phyloP scores from a whole-genome alignment of 1,140 invertebrate genomes.

The Nixonia krombeini region DNA sequence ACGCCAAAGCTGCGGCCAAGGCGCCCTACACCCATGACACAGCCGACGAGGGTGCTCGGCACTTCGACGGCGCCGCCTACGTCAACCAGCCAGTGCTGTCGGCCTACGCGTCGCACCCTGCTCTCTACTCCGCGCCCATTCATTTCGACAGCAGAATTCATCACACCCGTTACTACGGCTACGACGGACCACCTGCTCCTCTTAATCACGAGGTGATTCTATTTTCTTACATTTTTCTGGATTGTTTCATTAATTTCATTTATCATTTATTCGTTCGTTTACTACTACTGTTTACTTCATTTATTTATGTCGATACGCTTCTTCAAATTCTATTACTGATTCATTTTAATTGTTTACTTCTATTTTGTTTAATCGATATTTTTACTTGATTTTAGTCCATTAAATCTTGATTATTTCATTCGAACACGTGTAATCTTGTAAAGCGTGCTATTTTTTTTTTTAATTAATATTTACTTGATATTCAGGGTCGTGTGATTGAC shows the following conservation, averaged over 20 bases:
- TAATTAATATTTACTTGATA: not conserved
- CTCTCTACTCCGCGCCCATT: slow-evolving; percentile 37
- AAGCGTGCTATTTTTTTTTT: too few species aligned
- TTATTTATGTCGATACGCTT: too few species aligned
- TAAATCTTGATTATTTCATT: too few species aligned
- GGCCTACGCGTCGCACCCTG: slow-evolving; percentile 1
- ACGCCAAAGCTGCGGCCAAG: slow-evolving; percentile 50
- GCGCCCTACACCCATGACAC: slow-evolving; percentile 10
- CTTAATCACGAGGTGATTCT: slow-evolving; percentile 41
- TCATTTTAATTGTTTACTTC: too few species aligned
- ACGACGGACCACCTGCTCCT: slow-evolving; percentile 48
- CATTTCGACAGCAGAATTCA: slow-evolving; percentile 38
- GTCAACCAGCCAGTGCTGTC: slow-evolving; percentile 44
- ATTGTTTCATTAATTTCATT: too few species aligned
- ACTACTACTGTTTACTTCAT: too few species aligned
- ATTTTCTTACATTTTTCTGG: slow-evolving; percentile 2
- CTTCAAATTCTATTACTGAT: too few species aligned
- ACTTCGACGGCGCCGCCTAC: slow-evolving; percentile 62
- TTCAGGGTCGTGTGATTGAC: slow-evolving; percentile 50
- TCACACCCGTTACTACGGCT: slow-evolving; percentile 35
- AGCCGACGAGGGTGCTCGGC: slow-evolving; percentile 50
- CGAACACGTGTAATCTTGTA: too few species aligned
- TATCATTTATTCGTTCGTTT: too few species aligned
- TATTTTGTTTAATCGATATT: too few species aligned
- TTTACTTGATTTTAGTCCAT: too few species aligned